phyloP scores from a whole-genome alignment of 2,113 vertebrate species.

The Apteryx owenii region DNA sequence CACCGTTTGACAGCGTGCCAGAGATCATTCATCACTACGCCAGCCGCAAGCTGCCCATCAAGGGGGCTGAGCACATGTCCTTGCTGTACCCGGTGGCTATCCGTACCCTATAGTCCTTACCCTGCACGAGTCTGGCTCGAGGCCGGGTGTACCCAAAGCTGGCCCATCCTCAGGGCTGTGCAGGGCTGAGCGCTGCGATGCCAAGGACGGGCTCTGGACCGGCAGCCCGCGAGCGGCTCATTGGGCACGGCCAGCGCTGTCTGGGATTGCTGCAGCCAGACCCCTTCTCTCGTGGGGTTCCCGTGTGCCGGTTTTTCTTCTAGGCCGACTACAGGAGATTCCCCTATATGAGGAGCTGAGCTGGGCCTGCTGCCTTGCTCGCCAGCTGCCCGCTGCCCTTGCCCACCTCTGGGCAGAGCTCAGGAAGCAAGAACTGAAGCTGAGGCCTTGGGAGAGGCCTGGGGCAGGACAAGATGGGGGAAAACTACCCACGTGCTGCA shows the following conservation, averaged over 20 bases:
- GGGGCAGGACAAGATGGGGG: background rate
- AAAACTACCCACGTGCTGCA: background rate
- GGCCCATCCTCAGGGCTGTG: background rate
- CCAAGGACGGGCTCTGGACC: background rate
- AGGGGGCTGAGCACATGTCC: conserved; percentile 98
- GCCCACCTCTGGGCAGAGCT: background rate
- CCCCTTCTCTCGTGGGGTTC: background rate
- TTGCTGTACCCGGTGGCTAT: conserved; percentile 96
- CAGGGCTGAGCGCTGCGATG: background rate
- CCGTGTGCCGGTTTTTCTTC: fast-evolving
- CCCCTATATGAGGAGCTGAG: background rate
- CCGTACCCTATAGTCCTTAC: conserved; percentile 87
- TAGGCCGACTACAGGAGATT: background rate
- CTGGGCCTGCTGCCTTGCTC: background rate
- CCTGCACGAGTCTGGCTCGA: background rate
- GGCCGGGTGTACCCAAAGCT: background rate
- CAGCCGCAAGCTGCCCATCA: conserved; percentile 98
- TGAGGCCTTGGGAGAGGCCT: background rate
- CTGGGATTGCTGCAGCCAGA: background rate
- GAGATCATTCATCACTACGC: conserved; percentile 97
- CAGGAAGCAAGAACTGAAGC: background rate
- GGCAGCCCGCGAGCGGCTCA: background rate
- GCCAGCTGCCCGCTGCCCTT: background rate
- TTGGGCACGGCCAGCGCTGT: background rate
- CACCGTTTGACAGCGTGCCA: conserved; percentile 93